Conservation (phyloP, 2,113 vertebrate genomes). For the Eudyptes chrysolophus region DNA sequence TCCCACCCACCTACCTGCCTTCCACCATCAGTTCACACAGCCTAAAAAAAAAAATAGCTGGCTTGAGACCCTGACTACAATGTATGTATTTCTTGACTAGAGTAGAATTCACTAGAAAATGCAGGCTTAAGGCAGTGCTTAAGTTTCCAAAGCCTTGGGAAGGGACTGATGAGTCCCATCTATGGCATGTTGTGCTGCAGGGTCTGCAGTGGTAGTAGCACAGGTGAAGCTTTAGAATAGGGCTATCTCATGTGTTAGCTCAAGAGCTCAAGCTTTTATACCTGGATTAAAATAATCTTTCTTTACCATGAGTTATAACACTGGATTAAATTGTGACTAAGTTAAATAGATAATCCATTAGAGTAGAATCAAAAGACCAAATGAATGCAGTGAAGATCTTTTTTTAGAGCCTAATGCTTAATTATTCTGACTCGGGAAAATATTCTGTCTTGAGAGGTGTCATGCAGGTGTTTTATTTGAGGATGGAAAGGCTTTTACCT, state of each 20-base stretch:
- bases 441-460: neutral
- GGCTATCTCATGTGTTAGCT: neutral
- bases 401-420: neutral
- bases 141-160: neutral
- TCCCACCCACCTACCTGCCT: neutral
- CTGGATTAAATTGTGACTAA: neutral
- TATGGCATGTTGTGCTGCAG: neutral
- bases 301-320: neutral
- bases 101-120: neutral
- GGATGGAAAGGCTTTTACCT: neutral
- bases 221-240: neutral
- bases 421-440: neutral
- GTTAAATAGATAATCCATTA: neutral
- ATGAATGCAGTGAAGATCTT: neutral
- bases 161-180: neutral
- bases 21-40: neutral
- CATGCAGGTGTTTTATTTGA: neutral
- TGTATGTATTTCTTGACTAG: neutral
- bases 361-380: neutral
- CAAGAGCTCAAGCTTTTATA: neutral
- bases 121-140: neutral
- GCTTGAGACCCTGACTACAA: neutral
- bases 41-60: neutral
- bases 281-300: slow-evolving; percentile 12
- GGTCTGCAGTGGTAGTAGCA: neutral